Conservation (phyloP, 2,797 vertebrate species). For the Falco columbarius region DNA sequence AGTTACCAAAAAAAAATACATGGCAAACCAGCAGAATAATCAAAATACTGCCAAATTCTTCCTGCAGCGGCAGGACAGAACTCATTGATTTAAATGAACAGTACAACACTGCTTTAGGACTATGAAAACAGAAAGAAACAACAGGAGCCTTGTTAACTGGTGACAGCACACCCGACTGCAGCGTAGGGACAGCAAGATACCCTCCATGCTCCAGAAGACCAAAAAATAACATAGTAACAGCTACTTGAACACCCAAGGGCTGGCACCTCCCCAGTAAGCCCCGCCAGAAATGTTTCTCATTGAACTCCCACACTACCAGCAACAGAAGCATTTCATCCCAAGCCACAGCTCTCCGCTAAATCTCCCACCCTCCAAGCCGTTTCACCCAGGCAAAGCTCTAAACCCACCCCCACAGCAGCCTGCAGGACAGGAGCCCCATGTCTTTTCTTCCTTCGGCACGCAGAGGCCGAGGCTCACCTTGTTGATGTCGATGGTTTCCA, state of each 20-base stretch:
- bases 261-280: too few relatives aligned
- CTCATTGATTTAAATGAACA: background rate
- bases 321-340: background rate
- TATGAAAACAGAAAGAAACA: background rate
- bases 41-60: background rate
- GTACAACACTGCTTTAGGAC: background rate
- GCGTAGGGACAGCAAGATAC: too few relatives aligned
- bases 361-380: background rate
- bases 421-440: fast-evolving
- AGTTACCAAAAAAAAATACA: background rate
- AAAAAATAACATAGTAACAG: background rate
- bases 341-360: background rate
- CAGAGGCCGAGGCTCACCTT: constrained; percentile 75
- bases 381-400: background rate
- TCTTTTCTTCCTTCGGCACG: fast-evolving
- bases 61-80: background rate
- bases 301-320: background rate
- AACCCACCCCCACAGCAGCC: fast-evolving
- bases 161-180: background rate
- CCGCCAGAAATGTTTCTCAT: background rate
- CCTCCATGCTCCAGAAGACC: background rate
- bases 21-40: background rate
- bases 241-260: fast-evolving
- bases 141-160: fast-evolving
- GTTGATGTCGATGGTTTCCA: constrained; percentile 98